phyloP scores from a whole-genome alignment of 2,797 vertebrate species.

The Diglossa cyanea region DNA sequence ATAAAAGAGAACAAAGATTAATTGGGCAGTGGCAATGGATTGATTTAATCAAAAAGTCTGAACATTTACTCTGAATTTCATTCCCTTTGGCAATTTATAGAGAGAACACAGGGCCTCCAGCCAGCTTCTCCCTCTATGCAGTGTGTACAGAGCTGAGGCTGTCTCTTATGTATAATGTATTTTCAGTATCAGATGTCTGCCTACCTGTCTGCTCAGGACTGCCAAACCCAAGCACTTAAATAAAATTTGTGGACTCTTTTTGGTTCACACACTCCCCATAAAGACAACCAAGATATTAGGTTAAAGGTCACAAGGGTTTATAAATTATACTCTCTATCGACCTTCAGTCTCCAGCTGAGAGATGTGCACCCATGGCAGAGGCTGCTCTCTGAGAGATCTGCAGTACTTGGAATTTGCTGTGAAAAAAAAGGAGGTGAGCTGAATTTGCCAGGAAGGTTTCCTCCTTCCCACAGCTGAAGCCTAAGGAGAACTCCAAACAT shows the following conservation, averaged over 20 bases:
- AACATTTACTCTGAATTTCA: constrained; percentile 4
- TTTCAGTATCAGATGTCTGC: neutral
- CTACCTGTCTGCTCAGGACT: neutral
- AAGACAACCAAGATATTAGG: neutral
- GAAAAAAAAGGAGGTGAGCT: neutral
- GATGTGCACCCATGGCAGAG: neutral
- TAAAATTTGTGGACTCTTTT: neutral
- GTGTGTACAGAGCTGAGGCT: neutral
- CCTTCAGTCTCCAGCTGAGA: neutral
- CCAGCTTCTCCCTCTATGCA: neutral
- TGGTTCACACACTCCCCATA: neutral
- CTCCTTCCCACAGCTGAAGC: neutral
- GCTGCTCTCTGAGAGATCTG: neutral
- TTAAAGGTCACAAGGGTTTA: neutral
- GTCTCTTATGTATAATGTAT: neutral
- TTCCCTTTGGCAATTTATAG: constrained; percentile 11
- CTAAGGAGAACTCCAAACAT: neutral
- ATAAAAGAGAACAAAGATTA: constrained; percentile 17
- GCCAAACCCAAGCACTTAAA: neutral
- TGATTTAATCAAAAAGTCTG: constrained; percentile 35
- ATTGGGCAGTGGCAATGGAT: neutral
- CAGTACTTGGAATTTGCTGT: neutral
- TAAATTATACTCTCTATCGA: neutral
- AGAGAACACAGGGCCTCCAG: neutral
- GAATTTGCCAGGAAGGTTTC: neutral